These are phyloP conservation scores for Rhinopomastus cyanomelas DNA, from an alignment of 2,113 vertebrate genomes.

Conservation along the genomic window DNA sequence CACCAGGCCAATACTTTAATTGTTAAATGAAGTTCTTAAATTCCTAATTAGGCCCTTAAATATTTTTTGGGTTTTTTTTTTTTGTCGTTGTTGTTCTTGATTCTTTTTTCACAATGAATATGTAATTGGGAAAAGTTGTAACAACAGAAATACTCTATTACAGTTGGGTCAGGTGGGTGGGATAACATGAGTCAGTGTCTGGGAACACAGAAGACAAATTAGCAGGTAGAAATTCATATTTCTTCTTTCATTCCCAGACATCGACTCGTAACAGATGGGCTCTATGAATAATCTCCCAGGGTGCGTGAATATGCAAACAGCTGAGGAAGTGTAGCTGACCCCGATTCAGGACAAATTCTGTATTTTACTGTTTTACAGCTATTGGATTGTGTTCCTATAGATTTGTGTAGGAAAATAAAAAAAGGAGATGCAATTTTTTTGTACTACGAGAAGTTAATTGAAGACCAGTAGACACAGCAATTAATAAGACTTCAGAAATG, in stretches of 20 bases:
- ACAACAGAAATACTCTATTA: conserved; percentile 31
- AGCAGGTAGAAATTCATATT: conserved; percentile 48
- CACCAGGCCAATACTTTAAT: neutral
- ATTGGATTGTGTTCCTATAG: neutral
- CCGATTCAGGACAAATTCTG: neutral
- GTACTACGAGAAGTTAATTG: neutral
- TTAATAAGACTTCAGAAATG: neutral
- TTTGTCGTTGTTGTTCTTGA: neutral
- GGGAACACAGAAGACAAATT: conserved; percentile 57
- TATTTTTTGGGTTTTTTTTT: neutral
- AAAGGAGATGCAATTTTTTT: neutral
- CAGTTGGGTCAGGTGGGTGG: conserved; percentile 22
- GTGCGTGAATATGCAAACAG: neutral
- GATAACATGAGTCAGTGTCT: conserved; percentile 66
- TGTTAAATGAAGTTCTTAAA: neutral
- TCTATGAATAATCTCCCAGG: neutral
- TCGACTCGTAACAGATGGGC: conserved; percentile 40
- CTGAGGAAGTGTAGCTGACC: neutral
- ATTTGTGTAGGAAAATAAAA: neutral
- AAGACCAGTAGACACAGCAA: neutral
- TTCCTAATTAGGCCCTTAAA: conserved; percentile 2
- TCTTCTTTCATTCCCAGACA: conserved; percentile 68
- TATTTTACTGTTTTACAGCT: neutral
- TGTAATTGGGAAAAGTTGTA: conserved; percentile 41
- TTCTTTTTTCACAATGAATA: neutral